Evolutionary conservation across 2,797 vertebrate species (phyloP).

Genomic region (Rhabdophis nuchalis): DNA sequence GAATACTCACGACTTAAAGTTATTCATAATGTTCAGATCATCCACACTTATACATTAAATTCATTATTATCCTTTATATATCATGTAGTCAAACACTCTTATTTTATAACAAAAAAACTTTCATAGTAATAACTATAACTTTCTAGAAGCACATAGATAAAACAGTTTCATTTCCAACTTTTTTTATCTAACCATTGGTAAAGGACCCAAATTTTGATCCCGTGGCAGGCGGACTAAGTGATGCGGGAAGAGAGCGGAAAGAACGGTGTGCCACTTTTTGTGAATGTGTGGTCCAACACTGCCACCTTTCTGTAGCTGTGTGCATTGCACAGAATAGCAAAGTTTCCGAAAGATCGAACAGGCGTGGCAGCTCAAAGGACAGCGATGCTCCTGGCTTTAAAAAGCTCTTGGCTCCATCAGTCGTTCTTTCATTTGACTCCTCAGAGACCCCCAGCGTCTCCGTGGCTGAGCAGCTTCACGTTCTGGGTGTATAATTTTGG

Average conservation of each 20-base stretch:
- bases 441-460: background rate
- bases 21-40: too few relatives aligned
- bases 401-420: background rate
- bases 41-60: too few relatives aligned
- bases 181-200: too few relatives aligned
- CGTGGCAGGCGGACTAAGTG: background rate
- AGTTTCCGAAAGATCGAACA: background rate
- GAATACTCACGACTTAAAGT: too few relatives aligned
- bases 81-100: too few relatives aligned
- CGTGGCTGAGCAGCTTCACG: background rate
- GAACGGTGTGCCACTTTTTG: background rate
- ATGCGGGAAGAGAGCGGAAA: background rate
- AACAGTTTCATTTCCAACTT: too few relatives aligned
- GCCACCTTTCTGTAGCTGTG: constrained; percentile 49
- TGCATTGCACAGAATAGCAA: background rate
- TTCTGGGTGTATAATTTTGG: background rate
- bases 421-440: background rate
- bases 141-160: too few relatives aligned
- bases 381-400: background rate
- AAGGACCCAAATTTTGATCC: background rate
- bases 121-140: too few relatives aligned
- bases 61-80: too few relatives aligned
- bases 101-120: too few relatives aligned
- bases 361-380: background rate
- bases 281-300: background rate